Base-by-base conservation (phyloP, 35 echinoderm and acorn worm species). In the Hemicentrotus pulcherrimus region DNA sequence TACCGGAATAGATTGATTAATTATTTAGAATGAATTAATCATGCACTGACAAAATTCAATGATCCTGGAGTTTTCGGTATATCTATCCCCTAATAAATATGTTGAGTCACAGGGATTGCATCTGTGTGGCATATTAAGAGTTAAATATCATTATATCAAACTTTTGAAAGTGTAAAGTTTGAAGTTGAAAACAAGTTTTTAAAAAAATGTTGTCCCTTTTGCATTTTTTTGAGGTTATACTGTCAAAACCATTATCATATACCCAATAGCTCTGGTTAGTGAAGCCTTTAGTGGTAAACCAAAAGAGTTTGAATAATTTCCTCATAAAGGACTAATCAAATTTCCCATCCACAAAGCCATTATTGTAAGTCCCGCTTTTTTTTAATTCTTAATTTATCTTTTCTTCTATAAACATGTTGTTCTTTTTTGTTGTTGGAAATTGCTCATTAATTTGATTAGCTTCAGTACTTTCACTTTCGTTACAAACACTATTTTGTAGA, bases 401-500 rank as follows among this genome's bases (percentile, higher is more conserved):
- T 78, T 78, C 65, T n/a, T n/a, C 7, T 78, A 8, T n/a, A 78
- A 4, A 78, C 65, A 78, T 78, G 28, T 78, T 78, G 65, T 78
- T 78, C 65, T 78, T 78, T 78, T 28, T 28, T 78, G n/a, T 78
- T 78, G 52, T 28, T 78, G 65, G 65, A 78, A 78, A 78, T 78
- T 78, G 65, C 65, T 78, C 28, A n/a, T 78, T 78, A 78, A 78
- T 78, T 78, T 78, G 65, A 78, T 78, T 78, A 28, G 65, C 65
- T 6, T 78, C 28, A 78, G 65, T 28, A 78, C 65, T 78, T 28
- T 78, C 65, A 78, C 65, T 78, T 78, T 78, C 65, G 65, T 78
- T 78, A 78, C 65, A 78, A 78, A 78, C 22, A 78, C 18, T 78
- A 78, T 78, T 78, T 78, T 78, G 65, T 78, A n/a, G 65, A 78